Base-by-base conservation (phyloP, 2,888 invertebrate genomes). In the Tetramorium bicarinatum region DNA sequence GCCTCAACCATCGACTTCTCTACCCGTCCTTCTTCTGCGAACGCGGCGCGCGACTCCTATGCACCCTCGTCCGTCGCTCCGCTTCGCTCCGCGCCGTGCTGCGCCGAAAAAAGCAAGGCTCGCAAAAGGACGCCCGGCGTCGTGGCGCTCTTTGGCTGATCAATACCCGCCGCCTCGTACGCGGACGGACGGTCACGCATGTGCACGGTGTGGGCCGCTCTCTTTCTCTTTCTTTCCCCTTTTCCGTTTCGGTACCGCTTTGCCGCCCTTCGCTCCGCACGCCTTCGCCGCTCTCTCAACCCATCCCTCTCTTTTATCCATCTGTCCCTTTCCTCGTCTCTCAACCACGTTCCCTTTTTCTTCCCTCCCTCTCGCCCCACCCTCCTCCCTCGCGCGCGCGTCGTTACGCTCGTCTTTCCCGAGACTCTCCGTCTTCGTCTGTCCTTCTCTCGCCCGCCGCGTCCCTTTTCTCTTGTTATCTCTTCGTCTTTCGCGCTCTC, bases 131-230 rank as follows among this genome's bases (percentile, higher is more conserved):
- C 94, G 94, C 94, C 94, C 93, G 94, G 94, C 94, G 94, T 94
- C 94, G 94, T 93, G 93, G 94, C 94, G 94, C 94, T 94, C 94
- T 94, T 94, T 94, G 93, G 94, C 94, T 94, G 94, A 94, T 94
- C 94, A 94, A 94, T 94, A 94, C 90, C 91, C 94, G 93, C 94
- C 94, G 94, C 94, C 93, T 93, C 94, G 94, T 94, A 94, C 93
- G 94, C 94, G 92, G 89, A 93, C 93, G 94, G 93, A 94, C 94
- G 94, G 94, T 94, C 94, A 94, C 94, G 94, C 94, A 93, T 94
- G 94, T 94, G 94, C 94, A 94, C 94, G 93, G 92, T 93, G 93
- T 92, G 90, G 91, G 85, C 83, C 88, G 84, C 81, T 84, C 88
- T 85, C 79, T 80, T 69, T 79, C 62, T 52, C 69, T 79, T 72